These are phyloP conservation scores for Penaeus monodon DNA, from an alignment of 2,888 invertebrate species.

Conservation along the genomic window DNA sequence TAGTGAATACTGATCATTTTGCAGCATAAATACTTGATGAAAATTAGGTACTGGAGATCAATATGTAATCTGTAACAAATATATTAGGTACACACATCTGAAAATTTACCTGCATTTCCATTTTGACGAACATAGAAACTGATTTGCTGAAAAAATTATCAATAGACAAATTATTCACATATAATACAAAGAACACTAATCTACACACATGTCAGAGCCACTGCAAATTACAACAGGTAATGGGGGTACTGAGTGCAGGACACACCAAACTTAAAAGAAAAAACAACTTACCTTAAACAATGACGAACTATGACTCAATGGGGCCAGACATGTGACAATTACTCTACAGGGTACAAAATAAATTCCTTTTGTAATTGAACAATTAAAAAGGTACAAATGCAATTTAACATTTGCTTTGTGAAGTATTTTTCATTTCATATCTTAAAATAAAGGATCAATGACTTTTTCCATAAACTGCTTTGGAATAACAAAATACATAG, in stretches of 20 bases:
- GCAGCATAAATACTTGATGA: too few species aligned
- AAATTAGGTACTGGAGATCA: too few species aligned
- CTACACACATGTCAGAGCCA: slow-evolving; percentile 1
- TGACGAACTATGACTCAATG: slow-evolving; percentile 14
- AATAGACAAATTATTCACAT: too few species aligned
- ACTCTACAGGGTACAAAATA: neutral
- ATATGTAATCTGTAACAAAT: too few species aligned
- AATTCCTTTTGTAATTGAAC: neutral
- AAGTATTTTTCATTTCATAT: neutral
- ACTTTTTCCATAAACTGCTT: neutral
- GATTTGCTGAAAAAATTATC: too few species aligned
- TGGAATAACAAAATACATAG: slow-evolving; percentile 15
- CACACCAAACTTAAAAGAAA: slow-evolving; percentile 1
- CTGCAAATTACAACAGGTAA: too few species aligned
- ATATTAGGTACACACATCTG: too few species aligned
- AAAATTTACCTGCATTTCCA: too few species aligned
- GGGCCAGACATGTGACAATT: neutral
- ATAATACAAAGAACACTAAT: too few species aligned
- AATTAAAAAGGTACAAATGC: neutral
- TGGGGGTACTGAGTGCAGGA: neutral
- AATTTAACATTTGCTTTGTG: neutral
- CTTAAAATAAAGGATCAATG: neutral
- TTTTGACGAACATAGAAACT: too few species aligned
- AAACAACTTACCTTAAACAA: slow-evolving; percentile 20
- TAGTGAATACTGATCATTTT: too few species aligned